These are phyloP conservation scores for Cheilosia grossa DNA, from an alignment of 2,888 invertebrate species.

Conservation along the genomic window DNA sequence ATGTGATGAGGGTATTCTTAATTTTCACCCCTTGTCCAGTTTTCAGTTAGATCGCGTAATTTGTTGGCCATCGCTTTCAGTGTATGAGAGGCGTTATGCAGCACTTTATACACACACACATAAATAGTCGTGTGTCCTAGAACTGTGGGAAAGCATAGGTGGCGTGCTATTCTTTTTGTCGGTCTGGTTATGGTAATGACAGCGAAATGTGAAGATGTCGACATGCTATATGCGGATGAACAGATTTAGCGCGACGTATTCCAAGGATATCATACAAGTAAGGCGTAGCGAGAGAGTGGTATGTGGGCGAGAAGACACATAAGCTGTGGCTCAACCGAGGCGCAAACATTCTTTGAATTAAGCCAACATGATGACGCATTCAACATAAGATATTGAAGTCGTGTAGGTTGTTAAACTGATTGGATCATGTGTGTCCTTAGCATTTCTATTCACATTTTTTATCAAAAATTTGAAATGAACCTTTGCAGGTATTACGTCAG, in stretches of 20 bases:
- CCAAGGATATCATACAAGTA: not conserved
- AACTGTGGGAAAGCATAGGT: constrained; percentile 13
- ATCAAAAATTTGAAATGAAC: no score
- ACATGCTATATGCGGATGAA: constrained; percentile 37
- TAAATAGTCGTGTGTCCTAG: constrained; percentile 15
- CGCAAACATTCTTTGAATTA: no score
- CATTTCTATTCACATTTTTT: no score
- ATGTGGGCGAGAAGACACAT: no score
- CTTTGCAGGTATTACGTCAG: no score
- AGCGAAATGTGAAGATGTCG: constrained; percentile 49
- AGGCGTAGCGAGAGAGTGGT: no score
- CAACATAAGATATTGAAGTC: no score
- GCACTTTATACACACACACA: constrained; percentile 7
- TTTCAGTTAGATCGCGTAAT: constrained; percentile 65
- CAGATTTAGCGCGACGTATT: constrained; percentile 41
- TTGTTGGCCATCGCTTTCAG: constrained; percentile 64
- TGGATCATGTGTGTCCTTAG: no score
- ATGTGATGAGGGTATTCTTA: constrained; percentile 72
- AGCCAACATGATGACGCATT: no score
- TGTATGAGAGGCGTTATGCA: constrained; percentile 45
- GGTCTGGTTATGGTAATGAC: constrained; percentile 61
- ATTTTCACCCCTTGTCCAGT: constrained; percentile 65
- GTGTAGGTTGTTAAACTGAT: no score
- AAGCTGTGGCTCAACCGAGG: no score
- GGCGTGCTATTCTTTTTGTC: constrained; percentile 17